Conservation (phyloP, 2,888 invertebrate genomes). For the Sphecodes monilicornis region DNA sequence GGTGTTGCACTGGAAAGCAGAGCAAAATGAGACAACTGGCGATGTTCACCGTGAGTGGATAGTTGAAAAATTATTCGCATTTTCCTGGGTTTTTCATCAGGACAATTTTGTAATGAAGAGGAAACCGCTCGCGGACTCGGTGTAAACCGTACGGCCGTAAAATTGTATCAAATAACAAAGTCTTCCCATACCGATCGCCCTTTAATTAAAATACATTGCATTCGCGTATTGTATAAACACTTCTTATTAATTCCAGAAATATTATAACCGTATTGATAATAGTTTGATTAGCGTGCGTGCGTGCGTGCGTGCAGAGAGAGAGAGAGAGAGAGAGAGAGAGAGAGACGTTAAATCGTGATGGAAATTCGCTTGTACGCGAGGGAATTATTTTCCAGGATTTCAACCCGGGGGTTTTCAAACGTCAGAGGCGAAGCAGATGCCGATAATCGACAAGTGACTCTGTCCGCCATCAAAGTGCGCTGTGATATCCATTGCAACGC, state of each 20-base stretch:
- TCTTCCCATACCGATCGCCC: not conserved
- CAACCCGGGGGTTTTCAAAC: slow-evolving; percentile 29
- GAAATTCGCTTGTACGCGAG: slow-evolving; percentile 32
- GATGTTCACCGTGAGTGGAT: not conserved
- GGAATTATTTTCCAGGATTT: slow-evolving; percentile 40
- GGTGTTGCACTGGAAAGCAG: slow-evolving; percentile 5
- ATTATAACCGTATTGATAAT: slow-evolving; percentile 30
- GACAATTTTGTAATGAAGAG: not conserved
- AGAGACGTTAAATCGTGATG: slow-evolving; percentile 35
- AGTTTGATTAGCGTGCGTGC: too few relatives aligned
- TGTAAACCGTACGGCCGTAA: slow-evolving; percentile 13
- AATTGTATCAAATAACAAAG: slow-evolving; percentile 17
- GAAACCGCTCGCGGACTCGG: not conserved
- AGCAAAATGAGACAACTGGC: not conserved
- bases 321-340: not conserved
- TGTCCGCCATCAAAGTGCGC: slow-evolving; percentile 38
- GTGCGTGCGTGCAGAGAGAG: too few relatives aligned
- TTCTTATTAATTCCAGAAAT: slow-evolving; percentile 37
- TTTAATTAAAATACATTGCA: slow-evolving; percentile 28
- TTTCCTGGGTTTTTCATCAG: slow-evolving; percentile 7
- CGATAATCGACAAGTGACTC: slow-evolving; percentile 42
- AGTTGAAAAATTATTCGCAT: slow-evolving; percentile 22
- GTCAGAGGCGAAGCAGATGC: slow-evolving; percentile 25
- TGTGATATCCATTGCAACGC: slow-evolving; percentile 7
- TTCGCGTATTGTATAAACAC: slow-evolving; percentile 30